Percentiles rank a stretch among this genome's conserved stretches.
These are phyloP conservation scores for Himalopsyche japonica DNA, from an alignment of 2,888 invertebrate species.

Conservation along the genomic window DNA sequence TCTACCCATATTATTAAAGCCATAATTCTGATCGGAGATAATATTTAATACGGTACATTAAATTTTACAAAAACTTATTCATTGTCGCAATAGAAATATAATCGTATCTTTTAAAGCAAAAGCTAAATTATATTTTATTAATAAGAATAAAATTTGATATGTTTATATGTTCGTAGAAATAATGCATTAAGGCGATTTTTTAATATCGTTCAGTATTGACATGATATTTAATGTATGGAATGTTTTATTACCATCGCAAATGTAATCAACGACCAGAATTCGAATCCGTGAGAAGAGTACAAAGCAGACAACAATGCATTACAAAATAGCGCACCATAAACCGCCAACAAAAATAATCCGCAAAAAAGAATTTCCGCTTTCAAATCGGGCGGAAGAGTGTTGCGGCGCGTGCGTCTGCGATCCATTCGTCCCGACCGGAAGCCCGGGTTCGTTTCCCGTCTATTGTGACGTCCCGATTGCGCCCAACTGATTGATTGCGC, in stretches of 20 bases:
- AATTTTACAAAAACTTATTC: too few species aligned
- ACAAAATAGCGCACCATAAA: background rate
- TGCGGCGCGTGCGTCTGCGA: background rate
- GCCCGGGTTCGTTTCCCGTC: constrained; percentile 56
- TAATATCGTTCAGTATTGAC: too few species aligned
- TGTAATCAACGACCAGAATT: background rate
- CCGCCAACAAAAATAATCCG: background rate
- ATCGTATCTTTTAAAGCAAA: too few species aligned
- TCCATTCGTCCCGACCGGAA: background rate
- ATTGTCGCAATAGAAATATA: too few species aligned
- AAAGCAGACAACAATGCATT: background rate
- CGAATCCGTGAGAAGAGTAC: background rate
- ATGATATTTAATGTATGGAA: background rate
- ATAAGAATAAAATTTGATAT: too few species aligned
- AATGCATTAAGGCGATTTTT: too few species aligned
- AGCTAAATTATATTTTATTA: too few species aligned
- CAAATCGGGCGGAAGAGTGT: background rate
- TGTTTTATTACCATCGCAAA: background rate
- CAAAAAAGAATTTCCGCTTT: background rate
- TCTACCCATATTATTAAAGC: too few species aligned
- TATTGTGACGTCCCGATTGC: constrained; percentile 52
- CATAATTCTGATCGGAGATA: too few species aligned
- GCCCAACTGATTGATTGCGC: constrained; percentile 32
- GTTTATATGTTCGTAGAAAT: too few species aligned
- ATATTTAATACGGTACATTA: too few species aligned